These are phyloP conservation scores for Darevskia mixta DNA, from an alignment of 2,797 vertebrate species.

Conservation along the genomic window DNA sequence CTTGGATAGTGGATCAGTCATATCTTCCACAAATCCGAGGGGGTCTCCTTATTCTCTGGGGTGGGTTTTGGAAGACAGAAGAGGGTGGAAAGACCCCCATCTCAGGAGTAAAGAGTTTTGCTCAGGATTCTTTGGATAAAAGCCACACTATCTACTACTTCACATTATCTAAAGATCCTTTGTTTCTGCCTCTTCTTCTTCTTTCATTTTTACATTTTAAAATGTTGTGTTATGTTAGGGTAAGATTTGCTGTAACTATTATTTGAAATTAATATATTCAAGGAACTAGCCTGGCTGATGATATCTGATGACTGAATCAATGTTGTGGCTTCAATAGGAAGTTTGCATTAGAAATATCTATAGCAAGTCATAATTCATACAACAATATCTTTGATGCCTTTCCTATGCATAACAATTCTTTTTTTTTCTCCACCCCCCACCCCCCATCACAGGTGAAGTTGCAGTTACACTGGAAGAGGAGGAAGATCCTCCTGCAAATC, in stretches of 20 bases:
- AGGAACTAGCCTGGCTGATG: background rate
- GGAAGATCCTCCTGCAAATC: constrained; percentile 72
- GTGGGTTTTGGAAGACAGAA: background rate
- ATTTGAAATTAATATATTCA: background rate
- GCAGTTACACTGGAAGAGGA: constrained; percentile 75
- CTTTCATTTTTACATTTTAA: background rate
- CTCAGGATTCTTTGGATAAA: background rate
- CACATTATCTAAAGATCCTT: background rate
- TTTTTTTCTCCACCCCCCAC: constrained; percentile 36
- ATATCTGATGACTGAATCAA: background rate
- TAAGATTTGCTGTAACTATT: background rate
- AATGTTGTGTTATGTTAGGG: background rate
- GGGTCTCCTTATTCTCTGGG: background rate
- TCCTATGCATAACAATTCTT: constrained; percentile 63
- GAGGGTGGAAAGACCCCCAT: background rate
- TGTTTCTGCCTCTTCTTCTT: background rate
- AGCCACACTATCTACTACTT: background rate
- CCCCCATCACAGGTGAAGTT: constrained; percentile 67
- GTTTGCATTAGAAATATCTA: constrained; percentile 1
- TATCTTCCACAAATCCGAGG: background rate
- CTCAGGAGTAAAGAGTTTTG: background rate
- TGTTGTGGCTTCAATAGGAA: constrained; percentile 25
- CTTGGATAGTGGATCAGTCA: no score
- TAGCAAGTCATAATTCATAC: background rate
- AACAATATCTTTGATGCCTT: constrained; percentile 32